Base-by-base conservation (phyloP, 1,140 invertebrate genomes). In the Drosophila kikkawai region DNA sequence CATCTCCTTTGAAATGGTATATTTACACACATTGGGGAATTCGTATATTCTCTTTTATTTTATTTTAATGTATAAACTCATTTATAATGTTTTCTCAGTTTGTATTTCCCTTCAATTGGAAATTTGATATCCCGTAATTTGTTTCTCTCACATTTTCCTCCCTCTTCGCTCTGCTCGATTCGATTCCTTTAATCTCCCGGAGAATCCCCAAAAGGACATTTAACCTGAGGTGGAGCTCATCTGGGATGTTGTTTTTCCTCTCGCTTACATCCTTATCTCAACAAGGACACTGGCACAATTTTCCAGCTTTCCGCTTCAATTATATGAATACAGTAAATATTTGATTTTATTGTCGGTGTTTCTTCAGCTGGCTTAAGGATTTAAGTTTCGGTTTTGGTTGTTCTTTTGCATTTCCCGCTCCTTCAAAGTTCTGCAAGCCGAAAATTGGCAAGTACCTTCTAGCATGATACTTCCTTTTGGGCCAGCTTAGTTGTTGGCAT, bases 241-340 rank as follows among this genome's bases (percentile, higher is more conserved):
- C 37, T 17, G 15, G 32, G 45, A 17, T 42, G 22, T 57, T 74
- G 71, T 75, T 48, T 73, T 75, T 50, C 48, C 26, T 75, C 47
- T 41, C 44, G 37, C 26, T 61, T 32, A 41, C 13, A 22, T 41
- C 32, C 55, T 71, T 75, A 75, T 75, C 69, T 64, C 44, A 19
- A 15, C 59, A 58, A 37, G 55, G 34, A 51, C 55, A 55, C 63
- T 36, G 47, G 37, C 53, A 36, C 26, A 67, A 67, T 76, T 76
- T 76, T 60, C 41, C 36, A 69, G 39, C 48, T 45, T 45, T 77
- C 37, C 4, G n/a, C 73, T 77, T 61, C 42, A 77, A 68, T 77
- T 77, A 60, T 55, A 69, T 42, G 57, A 69, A 69, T 51, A 61
- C 58, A 42, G 65, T 77, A 77, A 68, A 78, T 77, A 77, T 69